A percentile compares a stretch with the other conserved stretches of the same genome.
Evolutionary conservation across 2,797 vertebrate species (phyloP).

Genomic region (Yasuhikotakia modesta): DNA sequence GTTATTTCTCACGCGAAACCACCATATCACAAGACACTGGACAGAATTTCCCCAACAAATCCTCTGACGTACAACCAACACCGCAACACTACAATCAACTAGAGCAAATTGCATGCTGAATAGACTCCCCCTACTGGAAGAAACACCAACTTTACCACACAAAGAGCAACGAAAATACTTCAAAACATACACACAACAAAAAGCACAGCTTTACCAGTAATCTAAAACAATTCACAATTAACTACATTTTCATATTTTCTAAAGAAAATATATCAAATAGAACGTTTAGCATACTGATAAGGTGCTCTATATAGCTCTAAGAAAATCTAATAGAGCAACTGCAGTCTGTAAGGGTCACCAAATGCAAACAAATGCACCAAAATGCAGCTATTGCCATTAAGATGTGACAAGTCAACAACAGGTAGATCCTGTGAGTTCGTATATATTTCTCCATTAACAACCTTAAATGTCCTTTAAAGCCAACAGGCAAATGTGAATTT

Average conservation of each 20-base stretch:
- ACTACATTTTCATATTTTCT: neutral
- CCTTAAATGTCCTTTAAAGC: constrained; percentile 29
- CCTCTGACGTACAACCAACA: neutral
- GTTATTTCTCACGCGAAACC: neutral
- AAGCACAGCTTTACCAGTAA: neutral
- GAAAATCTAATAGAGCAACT: no score
- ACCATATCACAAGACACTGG: neutral
- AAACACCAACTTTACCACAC: neutral
- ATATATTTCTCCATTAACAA: constrained; percentile 47
- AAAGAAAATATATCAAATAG: neutral
- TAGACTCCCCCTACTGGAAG: constrained; percentile 11
- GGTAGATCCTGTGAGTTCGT: constrained; percentile 39
- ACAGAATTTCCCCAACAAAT: neutral
- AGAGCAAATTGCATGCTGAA: neutral
- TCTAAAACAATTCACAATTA: no score
- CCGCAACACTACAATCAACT: neutral
- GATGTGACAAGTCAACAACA: neutral
- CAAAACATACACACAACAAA: neutral
- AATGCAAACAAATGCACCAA: neutral
- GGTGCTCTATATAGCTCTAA: no score
- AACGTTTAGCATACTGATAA: no score
- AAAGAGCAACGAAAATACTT: neutral
- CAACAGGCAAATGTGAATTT: neutral
- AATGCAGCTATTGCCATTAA: no score
- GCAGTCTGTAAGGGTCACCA: no score